Evolutionary conservation across 1,140 invertebrate genomes (phyloP).

Genomic region (Venturia canescens): DNA sequence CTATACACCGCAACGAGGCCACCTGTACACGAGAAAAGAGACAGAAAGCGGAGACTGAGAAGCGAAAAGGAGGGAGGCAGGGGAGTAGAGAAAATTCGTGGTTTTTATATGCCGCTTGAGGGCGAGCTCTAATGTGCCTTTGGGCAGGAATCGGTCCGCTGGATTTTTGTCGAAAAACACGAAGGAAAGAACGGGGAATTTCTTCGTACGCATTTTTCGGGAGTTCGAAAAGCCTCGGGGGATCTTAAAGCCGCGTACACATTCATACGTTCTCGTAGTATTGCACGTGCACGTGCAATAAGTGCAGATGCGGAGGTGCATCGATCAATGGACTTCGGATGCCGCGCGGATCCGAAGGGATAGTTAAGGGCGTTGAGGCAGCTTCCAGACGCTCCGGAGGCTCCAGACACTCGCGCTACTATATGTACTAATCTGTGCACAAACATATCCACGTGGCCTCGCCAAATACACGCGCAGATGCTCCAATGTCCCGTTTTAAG

Average conservation of each 20-base stretch:
- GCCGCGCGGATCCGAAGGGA: too few relatives aligned
- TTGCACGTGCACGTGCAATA: background rate
- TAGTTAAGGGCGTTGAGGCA: background rate
- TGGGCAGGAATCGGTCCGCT: background rate
- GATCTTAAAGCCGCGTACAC: conserved; percentile 4
- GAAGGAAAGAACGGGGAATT: conserved; percentile 20
- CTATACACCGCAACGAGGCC: conserved; percentile 26
- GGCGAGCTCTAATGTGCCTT: conserved; percentile 24
- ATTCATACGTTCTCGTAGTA: too few relatives aligned
- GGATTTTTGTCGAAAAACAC: conserved; percentile 21
- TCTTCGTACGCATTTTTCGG: background rate
- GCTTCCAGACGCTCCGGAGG: background rate
- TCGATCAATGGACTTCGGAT: background rate
- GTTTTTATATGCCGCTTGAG: conserved; percentile 14
- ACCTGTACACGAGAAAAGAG: conserved; percentile 43
- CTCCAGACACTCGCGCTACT: conserved; percentile 20
- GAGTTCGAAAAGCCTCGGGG: conserved; percentile 1
- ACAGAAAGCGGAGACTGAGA: background rate
- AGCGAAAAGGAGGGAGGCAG: background rate
- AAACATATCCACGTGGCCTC: conserved; percentile 1
- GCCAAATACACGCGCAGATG: conserved; percentile 8
- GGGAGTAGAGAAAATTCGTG: conserved; percentile 18
- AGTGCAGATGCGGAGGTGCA: background rate
- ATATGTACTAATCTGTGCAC: background rate
- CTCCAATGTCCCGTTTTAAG: conserved; percentile 74